Percentiles rank a stretch among this genome's conserved stretches.
phyloP scores from a whole-genome alignment of 2,113 vertebrate genomes.

The Rhadina sibilatrix region DNA sequence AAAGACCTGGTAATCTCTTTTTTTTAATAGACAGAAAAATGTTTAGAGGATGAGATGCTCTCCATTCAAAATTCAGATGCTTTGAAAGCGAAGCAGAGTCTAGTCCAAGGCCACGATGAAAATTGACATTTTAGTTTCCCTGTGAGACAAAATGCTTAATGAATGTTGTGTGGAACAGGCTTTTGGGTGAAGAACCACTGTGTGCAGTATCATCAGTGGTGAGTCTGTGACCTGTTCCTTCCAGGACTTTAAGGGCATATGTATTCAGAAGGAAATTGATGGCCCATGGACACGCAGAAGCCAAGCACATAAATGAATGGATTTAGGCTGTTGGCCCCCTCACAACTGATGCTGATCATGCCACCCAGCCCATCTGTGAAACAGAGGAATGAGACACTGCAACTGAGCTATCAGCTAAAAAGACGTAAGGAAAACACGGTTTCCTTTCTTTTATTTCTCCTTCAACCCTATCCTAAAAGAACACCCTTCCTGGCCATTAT shows the following conservation, averaged over 20 bases:
- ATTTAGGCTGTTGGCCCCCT: not conserved
- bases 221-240: not conserved
- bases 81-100: not conserved
- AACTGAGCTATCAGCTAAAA: not conserved
- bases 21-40: not conserved
- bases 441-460: not conserved
- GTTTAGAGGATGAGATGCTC: not conserved
- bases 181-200: not conserved
- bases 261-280: not conserved
- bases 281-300: not conserved
- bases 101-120: not conserved
- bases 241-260: not conserved
- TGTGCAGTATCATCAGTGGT: accelerated
- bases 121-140: not conserved
- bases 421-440: not conserved
- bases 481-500: not conserved
- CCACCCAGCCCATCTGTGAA: not conserved
- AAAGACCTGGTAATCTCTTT: not conserved
- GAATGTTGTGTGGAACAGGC: not conserved
- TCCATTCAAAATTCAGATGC: not conserved
- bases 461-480: not conserved
- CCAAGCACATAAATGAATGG: not conserved
- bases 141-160: not conserved
- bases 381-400: not conserved
- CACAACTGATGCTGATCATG: not conserved